Conservation (phyloP, 1,140 invertebrate species). For the Augochlora pura region DNA sequence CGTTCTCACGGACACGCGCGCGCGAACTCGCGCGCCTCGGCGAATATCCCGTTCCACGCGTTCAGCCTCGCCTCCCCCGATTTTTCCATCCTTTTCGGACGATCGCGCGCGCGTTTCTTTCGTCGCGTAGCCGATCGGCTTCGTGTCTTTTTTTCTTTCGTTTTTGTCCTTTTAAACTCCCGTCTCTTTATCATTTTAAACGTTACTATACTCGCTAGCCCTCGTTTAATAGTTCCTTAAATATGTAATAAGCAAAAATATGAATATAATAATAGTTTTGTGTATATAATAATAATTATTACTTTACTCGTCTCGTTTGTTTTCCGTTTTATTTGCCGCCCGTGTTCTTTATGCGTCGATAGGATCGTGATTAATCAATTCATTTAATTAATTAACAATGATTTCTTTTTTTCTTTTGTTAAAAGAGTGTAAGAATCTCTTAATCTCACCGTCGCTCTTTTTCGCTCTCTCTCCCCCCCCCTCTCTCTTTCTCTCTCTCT, state of each 20-base stretch:
- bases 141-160: background rate
- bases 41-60: too few species aligned
- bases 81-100: conserved; percentile 2
- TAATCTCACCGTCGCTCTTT: conserved; percentile 27
- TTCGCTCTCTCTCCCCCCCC: conserved; percentile 44
- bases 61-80: conserved; percentile 21
- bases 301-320: conserved; percentile 70
- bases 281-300: conserved; percentile 74
- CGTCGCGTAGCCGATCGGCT: background rate
- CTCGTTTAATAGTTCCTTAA: conserved; percentile 75
- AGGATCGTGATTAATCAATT: conserved; percentile 76
- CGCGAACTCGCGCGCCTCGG: too few species aligned
- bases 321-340: conserved; percentile 54
- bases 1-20: too few species aligned
- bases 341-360: conserved; percentile 69
- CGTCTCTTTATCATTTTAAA: background rate
- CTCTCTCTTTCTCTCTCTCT: conserved; percentile 35
- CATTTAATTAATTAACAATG: conserved; percentile 77
- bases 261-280: conserved; percentile 78
- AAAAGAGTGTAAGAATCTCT: conserved; percentile 72
- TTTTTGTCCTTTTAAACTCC: too few species aligned
- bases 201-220: conserved; percentile 67
- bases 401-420: too few species aligned
- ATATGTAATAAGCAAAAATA: conserved; percentile 80
- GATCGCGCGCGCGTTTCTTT: background rate